phyloP scores from a whole-genome alignment of 37 sponge, comb jelly and placozoan species.

The Corticium candelabrum region DNA sequence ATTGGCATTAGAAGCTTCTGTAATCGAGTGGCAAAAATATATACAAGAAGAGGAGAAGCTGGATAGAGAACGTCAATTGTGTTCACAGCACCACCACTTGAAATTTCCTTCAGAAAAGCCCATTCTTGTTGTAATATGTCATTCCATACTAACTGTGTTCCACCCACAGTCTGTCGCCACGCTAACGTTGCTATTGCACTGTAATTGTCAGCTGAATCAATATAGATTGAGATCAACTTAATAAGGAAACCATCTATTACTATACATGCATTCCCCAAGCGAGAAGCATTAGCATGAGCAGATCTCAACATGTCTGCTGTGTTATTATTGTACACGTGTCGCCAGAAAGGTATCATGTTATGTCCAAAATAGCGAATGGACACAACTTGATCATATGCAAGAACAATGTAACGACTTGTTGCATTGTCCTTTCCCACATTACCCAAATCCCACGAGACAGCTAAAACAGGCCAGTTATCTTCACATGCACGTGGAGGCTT shows the following conservation, averaged over 20 bases:
- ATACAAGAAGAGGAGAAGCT: slow-evolving; percentile 51
- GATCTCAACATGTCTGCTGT: slow-evolving; percentile 13
- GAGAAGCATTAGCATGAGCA: slow-evolving; percentile 1
- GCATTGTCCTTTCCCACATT: slow-evolving; percentile 6
- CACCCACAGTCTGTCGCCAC: slow-evolving; percentile 70
- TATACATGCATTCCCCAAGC: too few species aligned
- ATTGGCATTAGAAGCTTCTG: slow-evolving; percentile 29
- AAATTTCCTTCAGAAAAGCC: slow-evolving; percentile 75
- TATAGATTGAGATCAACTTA: background rate
- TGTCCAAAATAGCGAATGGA: slow-evolving; percentile 60
- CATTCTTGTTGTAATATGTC: slow-evolving; percentile 26
- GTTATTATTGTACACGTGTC: slow-evolving; percentile 14
- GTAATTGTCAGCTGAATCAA: slow-evolving; percentile 38
- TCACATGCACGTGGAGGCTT: slow-evolving; percentile 34
- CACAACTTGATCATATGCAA: slow-evolving; percentile 49
- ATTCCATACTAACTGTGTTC: slow-evolving; percentile 40
- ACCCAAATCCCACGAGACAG: slow-evolving; percentile 59
- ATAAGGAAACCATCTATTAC: too few species aligned
- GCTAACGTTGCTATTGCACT: slow-evolving; percentile 45
- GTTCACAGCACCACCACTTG: slow-evolving; percentile 69
- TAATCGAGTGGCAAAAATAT: background rate
- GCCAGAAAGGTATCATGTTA: slow-evolving; percentile 46
- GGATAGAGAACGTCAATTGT: slow-evolving; percentile 71
- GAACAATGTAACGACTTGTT: slow-evolving; percentile 7
- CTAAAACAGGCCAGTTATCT: slow-evolving; percentile 47